Percentiles rank a stretch among this genome's conserved stretches.
Conservation (phyloP, 2,888 invertebrate genomes). For the Synanthedon formicaeformis region DNA sequence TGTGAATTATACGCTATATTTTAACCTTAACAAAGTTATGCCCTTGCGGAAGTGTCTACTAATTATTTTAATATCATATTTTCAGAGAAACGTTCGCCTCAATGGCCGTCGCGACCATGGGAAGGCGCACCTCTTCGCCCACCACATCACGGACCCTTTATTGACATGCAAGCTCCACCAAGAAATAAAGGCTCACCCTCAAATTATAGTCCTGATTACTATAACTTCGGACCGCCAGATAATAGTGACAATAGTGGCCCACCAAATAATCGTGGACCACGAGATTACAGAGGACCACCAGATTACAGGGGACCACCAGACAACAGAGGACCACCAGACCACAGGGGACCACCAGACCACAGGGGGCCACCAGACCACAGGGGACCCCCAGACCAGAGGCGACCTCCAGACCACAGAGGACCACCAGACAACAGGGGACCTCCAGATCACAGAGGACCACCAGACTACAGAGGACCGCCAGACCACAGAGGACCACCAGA, state of each 20-base stretch:
- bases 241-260: neutral
- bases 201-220: neutral
- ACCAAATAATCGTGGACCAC: slow-evolving; percentile 1
- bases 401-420: slow-evolving; percentile 1
- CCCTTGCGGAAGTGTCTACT: no score
- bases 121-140: neutral
- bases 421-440: slow-evolving; percentile 4
- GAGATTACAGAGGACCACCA: slow-evolving; percentile 3
- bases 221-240: neutral
- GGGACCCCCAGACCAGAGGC: slow-evolving; percentile 6
- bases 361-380: slow-evolving; percentile 2
- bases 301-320: neutral
- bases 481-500: neutral
- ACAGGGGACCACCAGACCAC: slow-evolving; percentile 2
- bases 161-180: neutral
- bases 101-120: neutral
- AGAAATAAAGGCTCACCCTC: neutral
- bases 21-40: no score
- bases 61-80: slow-evolving; percentile 1
- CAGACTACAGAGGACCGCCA: slow-evolving; percentile 3
- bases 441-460: slow-evolving; percentile 2
- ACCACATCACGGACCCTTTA: neutral
- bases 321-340: slow-evolving; percentile 5
- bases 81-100: slow-evolving; percentile 12
- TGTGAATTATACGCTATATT: no score